A percentile compares a stretch with the other conserved stretches of the same genome.
Evolutionary conservation across 2,113 vertebrate species (phyloP).

Genomic region (Dasyornis broadbenti): DNA sequence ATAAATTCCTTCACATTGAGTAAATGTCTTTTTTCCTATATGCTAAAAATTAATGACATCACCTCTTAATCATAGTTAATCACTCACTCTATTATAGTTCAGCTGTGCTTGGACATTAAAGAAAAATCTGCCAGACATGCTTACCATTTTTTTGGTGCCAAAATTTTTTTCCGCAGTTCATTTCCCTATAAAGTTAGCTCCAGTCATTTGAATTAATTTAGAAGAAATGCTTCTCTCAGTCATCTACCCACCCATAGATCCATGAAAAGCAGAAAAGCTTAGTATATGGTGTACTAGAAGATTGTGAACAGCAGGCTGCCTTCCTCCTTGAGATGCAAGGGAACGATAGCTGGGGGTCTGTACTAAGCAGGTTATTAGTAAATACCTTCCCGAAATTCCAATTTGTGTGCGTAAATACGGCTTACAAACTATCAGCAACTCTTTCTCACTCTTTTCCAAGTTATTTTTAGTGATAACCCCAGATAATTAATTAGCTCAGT

Average conservation of each 20-base stretch:
- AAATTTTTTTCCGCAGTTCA: not conserved
- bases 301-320: not conserved
- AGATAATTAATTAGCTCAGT: not conserved
- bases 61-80: not conserved
- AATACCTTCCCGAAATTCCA: not conserved
- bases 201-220: slow-evolving; percentile 43
- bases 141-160: not conserved
- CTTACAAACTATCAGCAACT: not conserved
- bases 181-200: not conserved
- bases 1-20: not conserved
- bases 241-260: not conserved
- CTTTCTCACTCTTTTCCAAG: not conserved
- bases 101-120: not conserved
- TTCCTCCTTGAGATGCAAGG: not conserved
- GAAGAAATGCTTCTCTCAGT: slow-evolving; percentile 1
- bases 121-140: slow-evolving; percentile 1
- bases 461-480: not conserved
- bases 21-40: not conserved
- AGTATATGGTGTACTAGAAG: not conserved
- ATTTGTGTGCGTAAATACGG: not conserved
- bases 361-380: not conserved
- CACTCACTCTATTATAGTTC: not conserved
- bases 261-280: not conserved
- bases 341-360: not conserved
- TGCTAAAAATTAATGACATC: not conserved